Base-by-base conservation (phyloP, 2,888 invertebrate species). In the Melieria omissa region DNA sequence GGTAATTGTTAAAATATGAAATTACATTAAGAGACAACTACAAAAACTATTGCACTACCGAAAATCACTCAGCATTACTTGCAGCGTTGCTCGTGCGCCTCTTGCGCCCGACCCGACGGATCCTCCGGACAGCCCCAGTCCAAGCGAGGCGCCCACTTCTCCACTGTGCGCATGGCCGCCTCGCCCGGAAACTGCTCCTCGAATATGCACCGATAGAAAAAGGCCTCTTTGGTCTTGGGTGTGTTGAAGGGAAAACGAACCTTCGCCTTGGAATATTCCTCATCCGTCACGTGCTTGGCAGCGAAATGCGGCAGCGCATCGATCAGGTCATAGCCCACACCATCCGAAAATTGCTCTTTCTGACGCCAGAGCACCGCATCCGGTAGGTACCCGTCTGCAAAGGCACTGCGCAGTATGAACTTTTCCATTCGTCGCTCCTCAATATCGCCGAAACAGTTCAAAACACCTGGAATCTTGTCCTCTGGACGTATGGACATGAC, bases 311-410 rank as follows among this genome's bases (percentile, higher is more conserved):
- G 84, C 60, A 87, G 86, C 49, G 80, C 84, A 62, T 87, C 85
- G 16, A 87, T 87, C 87, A 86, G 87, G 4, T 83, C 82, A 54
- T 87, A 87, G 29, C 87, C 87, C 0, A 87, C 87, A 45, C 87
- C 87, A 75, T 87, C 87, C 0, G 86, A 86, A 81, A 95, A 95
- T 29, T 95, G 95, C 86, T 98, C 98, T 87, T 98, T 98, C 80
- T 95, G 96, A 57, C 98, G 90, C 97, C 97, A 98, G 44, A 98
- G 88, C 80, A 98, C 96, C 47, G 93, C 91, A 73, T 93, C 89
- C 0, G 98, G 98, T 68, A 98, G 86, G 73, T 90, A 91, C 63
- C 89, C 89, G 16, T 90, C 90, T 45, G 92, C 91, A 83, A 98
- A 98, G 44, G 97, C 95, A 70, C 91, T 92, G 74, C 98, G 89